These are phyloP conservation scores for Vicugna pacos DNA, from an alignment of 2,113 vertebrate species.

Conservation along the genomic window DNA sequence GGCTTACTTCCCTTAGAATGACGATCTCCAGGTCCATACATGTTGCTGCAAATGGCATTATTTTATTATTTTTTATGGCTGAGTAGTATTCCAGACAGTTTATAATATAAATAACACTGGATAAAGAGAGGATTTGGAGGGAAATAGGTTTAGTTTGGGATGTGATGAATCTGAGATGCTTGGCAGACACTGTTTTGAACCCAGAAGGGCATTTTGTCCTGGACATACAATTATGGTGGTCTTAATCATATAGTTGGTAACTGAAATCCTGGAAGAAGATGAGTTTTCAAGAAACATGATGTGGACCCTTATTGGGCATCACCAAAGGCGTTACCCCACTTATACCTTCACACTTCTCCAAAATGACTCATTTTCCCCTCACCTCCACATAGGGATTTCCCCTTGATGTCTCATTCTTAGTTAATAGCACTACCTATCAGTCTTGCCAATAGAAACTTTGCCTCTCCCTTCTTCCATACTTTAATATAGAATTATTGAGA, in stretches of 20 bases:
- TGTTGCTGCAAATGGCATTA: too few relatives aligned
- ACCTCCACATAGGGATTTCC: not conserved
- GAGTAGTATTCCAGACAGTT: not conserved
- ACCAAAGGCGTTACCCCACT: rapidly evolving
- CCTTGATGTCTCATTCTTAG: not conserved
- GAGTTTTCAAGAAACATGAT: not conserved
- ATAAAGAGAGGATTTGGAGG: not conserved
- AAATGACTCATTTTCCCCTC: not conserved
- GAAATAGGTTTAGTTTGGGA: not conserved
- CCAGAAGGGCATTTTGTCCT: not conserved
- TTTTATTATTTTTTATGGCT: too few relatives aligned
- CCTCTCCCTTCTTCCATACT: not conserved
- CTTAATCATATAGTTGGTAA: not conserved
- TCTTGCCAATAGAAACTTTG: not conserved
- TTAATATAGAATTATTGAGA: not conserved
- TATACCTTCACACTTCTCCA: not conserved
- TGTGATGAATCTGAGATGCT: not conserved
- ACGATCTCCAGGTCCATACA: too few relatives aligned
- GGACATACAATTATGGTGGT: not conserved
- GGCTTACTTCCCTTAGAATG: too few relatives aligned
- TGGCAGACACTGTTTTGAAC: not conserved
- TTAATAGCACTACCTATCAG: not conserved
- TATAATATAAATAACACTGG: not conserved
- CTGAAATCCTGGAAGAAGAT: not conserved
- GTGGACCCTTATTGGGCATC: not conserved